Conservation (phyloP, 2,797 vertebrate species). For the Acanthurus leucopareius region DNA sequence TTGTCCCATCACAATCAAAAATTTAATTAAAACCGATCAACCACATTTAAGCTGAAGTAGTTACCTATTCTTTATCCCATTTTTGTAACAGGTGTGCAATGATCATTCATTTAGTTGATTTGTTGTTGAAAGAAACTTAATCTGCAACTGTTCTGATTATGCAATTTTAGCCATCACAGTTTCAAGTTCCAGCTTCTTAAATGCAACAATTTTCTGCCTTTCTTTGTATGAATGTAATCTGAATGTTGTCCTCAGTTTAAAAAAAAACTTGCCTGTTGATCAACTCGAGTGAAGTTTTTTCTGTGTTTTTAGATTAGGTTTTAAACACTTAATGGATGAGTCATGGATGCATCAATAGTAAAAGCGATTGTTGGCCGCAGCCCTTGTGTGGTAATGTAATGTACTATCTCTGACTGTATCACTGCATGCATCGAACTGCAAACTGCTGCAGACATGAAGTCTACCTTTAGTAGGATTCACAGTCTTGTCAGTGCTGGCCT, state of each 20-base stretch:
- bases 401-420: too few relatives aligned
- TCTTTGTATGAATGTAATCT: not conserved
- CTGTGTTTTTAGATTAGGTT: too few relatives aligned
- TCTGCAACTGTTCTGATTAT: not conserved
- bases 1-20: not conserved
- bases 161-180: not conserved
- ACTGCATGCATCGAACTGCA: not conserved
- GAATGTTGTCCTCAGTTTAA: not conserved
- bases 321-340: not conserved
- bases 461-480: constrained; percentile 75
- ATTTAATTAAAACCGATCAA: not conserved
- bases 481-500: constrained; percentile 41
- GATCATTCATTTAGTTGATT: not conserved
- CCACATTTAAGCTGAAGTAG: not conserved
- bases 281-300: not conserved
- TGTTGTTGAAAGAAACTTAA: not conserved
- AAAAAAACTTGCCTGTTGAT: not conserved
- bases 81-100: not conserved
- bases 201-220: not conserved
- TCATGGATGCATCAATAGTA: not conserved
- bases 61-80: not conserved
- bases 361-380: not conserved
- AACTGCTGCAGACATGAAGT: not conserved
- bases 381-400: not conserved
- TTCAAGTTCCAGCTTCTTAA: not conserved